Conservation (phyloP, 2,113 vertebrate species). For the Coregonus clupeaformis region DNA sequence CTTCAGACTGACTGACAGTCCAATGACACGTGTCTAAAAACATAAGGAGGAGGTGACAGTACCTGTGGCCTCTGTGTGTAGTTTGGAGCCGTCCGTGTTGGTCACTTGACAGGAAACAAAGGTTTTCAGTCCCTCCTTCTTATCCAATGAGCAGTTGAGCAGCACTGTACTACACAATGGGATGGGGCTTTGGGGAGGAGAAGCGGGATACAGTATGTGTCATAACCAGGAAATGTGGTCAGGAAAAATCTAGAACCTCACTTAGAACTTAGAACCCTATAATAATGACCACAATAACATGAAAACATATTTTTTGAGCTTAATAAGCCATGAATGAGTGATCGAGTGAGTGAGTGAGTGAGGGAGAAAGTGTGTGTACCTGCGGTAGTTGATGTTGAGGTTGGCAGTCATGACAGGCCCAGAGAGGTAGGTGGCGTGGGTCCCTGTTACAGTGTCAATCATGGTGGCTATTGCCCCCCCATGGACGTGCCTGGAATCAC, state of each 20-base stretch:
- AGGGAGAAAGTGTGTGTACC: constrained; percentile 49
- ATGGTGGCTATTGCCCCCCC: constrained; percentile 81
- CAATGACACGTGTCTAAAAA: background rate
- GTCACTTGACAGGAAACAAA: constrained; percentile 68
- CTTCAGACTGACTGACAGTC: background rate
- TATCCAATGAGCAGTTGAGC: constrained; percentile 63
- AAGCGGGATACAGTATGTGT: too few relatives aligned
- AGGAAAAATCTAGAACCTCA: background rate
- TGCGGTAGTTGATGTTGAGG: constrained; percentile 80
- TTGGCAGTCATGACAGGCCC: constrained; percentile 77
- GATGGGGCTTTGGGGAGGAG: constrained; percentile 61
- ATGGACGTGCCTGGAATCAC: constrained; percentile 71
- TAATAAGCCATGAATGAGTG: background rate
- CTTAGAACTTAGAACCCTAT: background rate
- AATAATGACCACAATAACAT: background rate
- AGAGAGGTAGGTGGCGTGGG: constrained; percentile 64
- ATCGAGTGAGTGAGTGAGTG: background rate
- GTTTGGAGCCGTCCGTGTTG: constrained; percentile 65
- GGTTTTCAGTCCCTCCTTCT: constrained; percentile 65
- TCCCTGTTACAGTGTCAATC: constrained; percentile 74
- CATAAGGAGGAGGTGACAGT: background rate
- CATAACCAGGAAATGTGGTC: background rate
- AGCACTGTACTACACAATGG: constrained; percentile 72
- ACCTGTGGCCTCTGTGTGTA: constrained; percentile 77
- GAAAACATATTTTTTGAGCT: background rate